Percentiles rank a stretch among this genome's conserved stretches.
Conservation (phyloP, 1,140 invertebrate genomes). For the Drosophila simulans region DNA sequence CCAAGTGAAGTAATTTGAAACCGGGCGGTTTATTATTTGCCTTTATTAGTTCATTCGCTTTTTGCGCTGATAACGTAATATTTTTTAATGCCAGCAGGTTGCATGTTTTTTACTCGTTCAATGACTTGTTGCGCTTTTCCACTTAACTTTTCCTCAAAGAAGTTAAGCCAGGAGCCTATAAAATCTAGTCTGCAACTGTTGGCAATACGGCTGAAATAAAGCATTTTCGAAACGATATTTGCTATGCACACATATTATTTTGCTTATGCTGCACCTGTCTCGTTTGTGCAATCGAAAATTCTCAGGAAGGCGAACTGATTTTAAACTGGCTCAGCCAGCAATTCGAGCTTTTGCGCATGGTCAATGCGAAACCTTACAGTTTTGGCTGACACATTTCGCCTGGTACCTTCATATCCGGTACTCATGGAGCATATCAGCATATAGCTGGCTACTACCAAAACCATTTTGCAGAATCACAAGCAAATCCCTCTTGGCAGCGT, state of each 20-base stretch:
- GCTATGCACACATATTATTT: background rate
- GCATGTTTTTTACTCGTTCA: conserved; percentile 16
- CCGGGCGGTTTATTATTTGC: conserved; percentile 12
- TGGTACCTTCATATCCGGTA: conserved; percentile 20
- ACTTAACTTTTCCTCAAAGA: background rate
- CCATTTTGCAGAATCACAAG: background rate
- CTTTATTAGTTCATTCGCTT: conserved; percentile 15
- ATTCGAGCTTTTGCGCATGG: conserved; percentile 11
- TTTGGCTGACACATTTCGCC: conserved; percentile 27
- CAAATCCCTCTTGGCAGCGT: background rate
- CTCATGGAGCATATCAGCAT: background rate
- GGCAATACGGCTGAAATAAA: too few relatives aligned
- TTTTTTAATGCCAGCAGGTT: conserved; percentile 16
- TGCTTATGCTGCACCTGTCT: conserved; percentile 1
- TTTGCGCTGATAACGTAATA: conserved; percentile 19
- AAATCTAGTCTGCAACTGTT: background rate
- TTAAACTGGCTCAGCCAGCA: conserved; percentile 11
- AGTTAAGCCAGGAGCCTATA: background rate
- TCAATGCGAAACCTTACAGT: conserved; percentile 24
- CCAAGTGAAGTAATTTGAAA: conserved; percentile 13
- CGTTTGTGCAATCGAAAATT: background rate
- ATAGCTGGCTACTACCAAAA: background rate
- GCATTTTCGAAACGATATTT: too few relatives aligned
- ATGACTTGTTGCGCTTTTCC: background rate
- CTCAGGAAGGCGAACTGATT: conserved; percentile 29